Conservation (phyloP, 2,113 vertebrate species). For the Penelope pileata region DNA sequence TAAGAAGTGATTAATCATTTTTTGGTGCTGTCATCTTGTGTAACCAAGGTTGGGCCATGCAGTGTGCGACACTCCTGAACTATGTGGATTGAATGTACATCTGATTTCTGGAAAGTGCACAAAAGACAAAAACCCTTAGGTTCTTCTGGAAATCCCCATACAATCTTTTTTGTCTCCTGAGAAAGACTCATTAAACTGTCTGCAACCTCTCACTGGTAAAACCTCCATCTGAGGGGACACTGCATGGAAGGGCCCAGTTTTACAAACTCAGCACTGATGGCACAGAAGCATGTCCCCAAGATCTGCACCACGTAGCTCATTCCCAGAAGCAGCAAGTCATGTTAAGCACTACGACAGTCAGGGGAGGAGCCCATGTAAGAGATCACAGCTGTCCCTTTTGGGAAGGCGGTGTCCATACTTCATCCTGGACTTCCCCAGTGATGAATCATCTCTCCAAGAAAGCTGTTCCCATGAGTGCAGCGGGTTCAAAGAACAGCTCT, state of each 20-base stretch:
- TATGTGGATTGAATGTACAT: background rate
- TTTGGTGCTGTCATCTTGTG: background rate
- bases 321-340: background rate
- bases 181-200: background rate
- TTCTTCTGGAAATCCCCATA: background rate
- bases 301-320: background rate
- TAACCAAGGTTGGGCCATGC: background rate
- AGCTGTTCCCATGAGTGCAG: background rate
- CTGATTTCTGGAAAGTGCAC: background rate
- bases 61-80: background rate
- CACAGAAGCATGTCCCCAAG: background rate
- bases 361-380: background rate
- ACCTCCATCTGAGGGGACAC: background rate
- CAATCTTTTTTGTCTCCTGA: background rate
- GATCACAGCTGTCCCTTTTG: constrained; percentile 3
- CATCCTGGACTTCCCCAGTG: background rate
- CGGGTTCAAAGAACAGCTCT: constrained; percentile 2
- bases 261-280: background rate
- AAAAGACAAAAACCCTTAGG: background rate
- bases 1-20: background rate
- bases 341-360: background rate
- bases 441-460: constrained; percentile 27
- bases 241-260: background rate
- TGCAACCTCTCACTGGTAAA: background rate
- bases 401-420: background rate